A percentile compares a stretch with the other conserved stretches of the same genome.
Evolutionary conservation across 2,888 invertebrate species (phyloP).

Genomic region (Hedya salicella): DNA sequence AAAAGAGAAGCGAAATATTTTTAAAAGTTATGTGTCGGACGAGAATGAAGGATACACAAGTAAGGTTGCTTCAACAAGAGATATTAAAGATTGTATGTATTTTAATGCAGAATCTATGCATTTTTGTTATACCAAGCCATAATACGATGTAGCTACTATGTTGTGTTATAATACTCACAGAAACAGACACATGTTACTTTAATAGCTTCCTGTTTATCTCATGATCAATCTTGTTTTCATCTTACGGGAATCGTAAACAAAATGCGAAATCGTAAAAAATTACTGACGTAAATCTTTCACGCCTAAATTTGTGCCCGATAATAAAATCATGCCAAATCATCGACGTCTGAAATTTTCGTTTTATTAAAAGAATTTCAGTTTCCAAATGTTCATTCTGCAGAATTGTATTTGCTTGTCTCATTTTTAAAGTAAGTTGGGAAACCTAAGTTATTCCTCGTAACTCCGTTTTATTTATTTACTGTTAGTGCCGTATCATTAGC

Average conservation of each 20-base stretch:
- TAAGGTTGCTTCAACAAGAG: no score
- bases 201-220: slow-evolving; percentile 39
- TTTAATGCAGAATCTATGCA: no score
- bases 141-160: neutral
- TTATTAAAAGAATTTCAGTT: neutral
- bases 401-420: neutral
- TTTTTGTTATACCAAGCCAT: no score
- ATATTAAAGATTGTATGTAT: no score
- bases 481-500: no score
- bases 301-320: slow-evolving; percentile 17
- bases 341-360: slow-evolving; percentile 24
- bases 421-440: neutral
- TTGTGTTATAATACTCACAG: slow-evolving; percentile 23
- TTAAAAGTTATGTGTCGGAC: no score
- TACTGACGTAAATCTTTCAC: slow-evolving; percentile 36
- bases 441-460: no score
- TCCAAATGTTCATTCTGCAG: slow-evolving; percentile 9
- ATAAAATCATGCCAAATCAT: slow-evolving; percentile 14
- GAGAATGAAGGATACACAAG: no score
- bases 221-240: slow-evolving; percentile 39
- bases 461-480: no score
- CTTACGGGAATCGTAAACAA: slow-evolving; percentile 36
- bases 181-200: slow-evolving; percentile 37
- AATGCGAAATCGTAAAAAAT: slow-evolving; percentile 37
- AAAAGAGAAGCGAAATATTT: no score